Base-by-base conservation (phyloP, 23 tunicate genomes). In the Diplosoma virens region DNA sequence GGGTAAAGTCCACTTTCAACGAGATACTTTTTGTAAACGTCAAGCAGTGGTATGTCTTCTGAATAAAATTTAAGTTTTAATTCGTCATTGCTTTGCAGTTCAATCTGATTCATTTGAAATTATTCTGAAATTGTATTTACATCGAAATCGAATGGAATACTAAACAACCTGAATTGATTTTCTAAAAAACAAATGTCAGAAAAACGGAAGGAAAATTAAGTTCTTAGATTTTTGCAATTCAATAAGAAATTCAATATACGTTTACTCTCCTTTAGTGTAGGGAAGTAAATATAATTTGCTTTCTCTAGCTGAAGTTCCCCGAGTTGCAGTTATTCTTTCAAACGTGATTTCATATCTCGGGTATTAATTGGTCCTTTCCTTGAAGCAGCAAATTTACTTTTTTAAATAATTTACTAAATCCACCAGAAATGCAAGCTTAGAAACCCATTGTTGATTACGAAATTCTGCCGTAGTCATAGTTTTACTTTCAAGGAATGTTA, bases 31-130 rank as follows among this genome's bases (percentile, higher is more conserved):
- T 58, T 58, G 21, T 58, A 9, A 58, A 58, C 24, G 21, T 58
- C n/a, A 9, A 9, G 21, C 65, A 58, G 65, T 23, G 65, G 26
- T 58, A 23, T 58, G 21, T 23, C 21, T 9, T 58, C 26, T 58
- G 65, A 6, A 9, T 9, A 67, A 67, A 77, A 24, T 16, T 77
- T 77, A 6, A n/a, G 6, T 33, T 77, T 66, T 23, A 66, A 17
- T 25, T 32, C 5, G 54, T 66, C 30, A 77, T 22, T n/a, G n/a
- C n/a, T n/a, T n/a, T n/a, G n/a, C n/a, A n/a, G n/a, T n/a, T n/a
- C n/a, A n/a, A n/a, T n/a, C n/a, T n/a, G n/a, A 6, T 75, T 76
- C 76, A 75, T 75, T 75, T 75, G 80, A 75, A 9, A 75, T 64
- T 75, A 61, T 7, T 20, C 71, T 18, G 70, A 71, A 14, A 71